These are phyloP conservation scores for Latrodectus elegans DNA, from an alignment of 2,888 invertebrate genomes.

Conservation along the genomic window DNA sequence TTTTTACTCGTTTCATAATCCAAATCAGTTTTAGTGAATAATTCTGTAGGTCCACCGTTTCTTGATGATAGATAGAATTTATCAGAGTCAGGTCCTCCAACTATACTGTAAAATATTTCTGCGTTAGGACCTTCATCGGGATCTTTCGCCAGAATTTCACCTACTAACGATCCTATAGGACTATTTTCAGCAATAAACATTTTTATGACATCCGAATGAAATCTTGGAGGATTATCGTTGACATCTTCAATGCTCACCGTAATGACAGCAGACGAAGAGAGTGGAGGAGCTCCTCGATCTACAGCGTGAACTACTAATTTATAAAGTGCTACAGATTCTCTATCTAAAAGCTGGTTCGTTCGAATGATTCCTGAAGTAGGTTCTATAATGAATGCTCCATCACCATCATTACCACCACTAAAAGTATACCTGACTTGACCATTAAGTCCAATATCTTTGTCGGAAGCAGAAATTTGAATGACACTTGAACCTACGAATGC, in stretches of 20 bases:
- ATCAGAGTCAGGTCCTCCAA: conserved; percentile 88
- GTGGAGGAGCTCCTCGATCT: conserved; percentile 88
- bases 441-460: conserved; percentile 89
- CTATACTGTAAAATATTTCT: conserved; percentile 93
- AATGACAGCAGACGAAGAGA: conserved; percentile 77
- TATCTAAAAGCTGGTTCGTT: conserved; percentile 90
- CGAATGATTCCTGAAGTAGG: conserved; percentile 92
- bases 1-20: conserved; percentile 96
- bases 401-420: conserved; percentile 78
- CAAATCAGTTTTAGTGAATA: conserved; percentile 90
- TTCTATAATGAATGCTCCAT: conserved; percentile 93
- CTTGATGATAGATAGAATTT: conserved; percentile 87
- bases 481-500: conserved; percentile 83
- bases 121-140: conserved; percentile 94
- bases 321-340: conserved; percentile 90
- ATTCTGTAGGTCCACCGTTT: conserved; percentile 82
- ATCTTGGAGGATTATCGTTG: conserved; percentile 75
- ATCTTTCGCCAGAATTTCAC: conserved; percentile 90
- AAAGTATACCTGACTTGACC: conserved; percentile 81
- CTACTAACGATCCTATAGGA: conserved; percentile 94
- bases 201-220: conserved; percentile 89
- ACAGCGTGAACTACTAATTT: conserved; percentile 89
- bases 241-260: conserved; percentile 78
- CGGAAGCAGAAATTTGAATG: conserved; percentile 80
- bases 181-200: conserved; percentile 95